Conservation (phyloP, 2,888 invertebrate genomes). For the Eledona agricola region DNA sequence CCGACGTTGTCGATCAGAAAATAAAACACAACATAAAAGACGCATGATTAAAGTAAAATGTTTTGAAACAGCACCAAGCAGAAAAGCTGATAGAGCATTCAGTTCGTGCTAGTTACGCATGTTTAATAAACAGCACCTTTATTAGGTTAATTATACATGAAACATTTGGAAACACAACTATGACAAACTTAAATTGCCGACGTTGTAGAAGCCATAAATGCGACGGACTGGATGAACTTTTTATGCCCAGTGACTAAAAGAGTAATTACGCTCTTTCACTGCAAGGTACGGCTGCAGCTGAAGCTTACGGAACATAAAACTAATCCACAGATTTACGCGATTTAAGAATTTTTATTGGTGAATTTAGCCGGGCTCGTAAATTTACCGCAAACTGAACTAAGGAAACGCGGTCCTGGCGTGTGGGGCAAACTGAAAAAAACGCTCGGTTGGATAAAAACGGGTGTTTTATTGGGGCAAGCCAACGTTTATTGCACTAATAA, state of each 20-base stretch:
- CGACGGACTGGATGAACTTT: conserved; percentile 36
- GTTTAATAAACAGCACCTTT: conserved; percentile 41
- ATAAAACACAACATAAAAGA: conserved; percentile 17
- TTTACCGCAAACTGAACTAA: conserved; percentile 1
- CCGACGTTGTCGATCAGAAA: conserved; percentile 1
- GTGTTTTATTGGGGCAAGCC: conserved; percentile 13
- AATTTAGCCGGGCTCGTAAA: conserved; percentile 8
- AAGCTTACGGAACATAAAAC: conserved; percentile 31
- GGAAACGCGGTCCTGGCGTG: background rate
- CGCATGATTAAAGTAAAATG: conserved; percentile 25
- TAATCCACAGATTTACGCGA: conserved; percentile 26
- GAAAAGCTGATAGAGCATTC: conserved; percentile 47
- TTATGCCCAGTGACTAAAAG: conserved; percentile 26
- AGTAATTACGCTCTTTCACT: conserved; percentile 27
- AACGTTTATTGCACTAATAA: conserved; percentile 18
- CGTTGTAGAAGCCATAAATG: conserved; percentile 30
- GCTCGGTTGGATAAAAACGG: background rate
- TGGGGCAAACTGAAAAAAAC: background rate
- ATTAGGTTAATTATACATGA: conserved; percentile 44
- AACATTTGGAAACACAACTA: conserved; percentile 38
- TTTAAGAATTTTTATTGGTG: conserved; percentile 29
- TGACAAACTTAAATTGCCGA: conserved; percentile 26
- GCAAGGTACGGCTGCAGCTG: conserved; percentile 25
- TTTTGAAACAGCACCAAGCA: conserved; percentile 26
- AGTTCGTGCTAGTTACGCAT: conserved; percentile 43